phyloP scores from a whole-genome alignment of 2,113 vertebrate genomes.

The Dipodomys stephensi region DNA sequence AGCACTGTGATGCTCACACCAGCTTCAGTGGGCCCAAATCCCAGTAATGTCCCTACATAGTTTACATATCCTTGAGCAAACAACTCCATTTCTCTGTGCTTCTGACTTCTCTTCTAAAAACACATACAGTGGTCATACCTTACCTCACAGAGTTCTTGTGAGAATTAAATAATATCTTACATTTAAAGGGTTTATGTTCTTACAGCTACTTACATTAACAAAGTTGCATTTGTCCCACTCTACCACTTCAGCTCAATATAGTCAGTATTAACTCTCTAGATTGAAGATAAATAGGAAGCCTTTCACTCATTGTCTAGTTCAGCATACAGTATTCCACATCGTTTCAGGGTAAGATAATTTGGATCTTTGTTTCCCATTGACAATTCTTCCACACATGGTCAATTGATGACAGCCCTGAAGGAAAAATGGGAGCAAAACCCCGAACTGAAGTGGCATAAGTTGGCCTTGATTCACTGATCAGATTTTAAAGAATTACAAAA shows the following conservation, averaged over 20 bases:
- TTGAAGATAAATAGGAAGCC: neutral
- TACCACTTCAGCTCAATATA: neutral
- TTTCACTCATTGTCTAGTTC: neutral
- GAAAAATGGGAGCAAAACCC: neutral
- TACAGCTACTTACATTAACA: neutral
- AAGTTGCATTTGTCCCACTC: neutral
- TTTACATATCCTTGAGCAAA: neutral
- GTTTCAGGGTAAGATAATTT: neutral
- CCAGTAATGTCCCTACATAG: neutral
- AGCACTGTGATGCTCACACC: neutral
- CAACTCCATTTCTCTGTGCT: neutral
- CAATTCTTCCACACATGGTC: neutral
- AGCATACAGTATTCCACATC: neutral
- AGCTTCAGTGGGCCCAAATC: neutral
- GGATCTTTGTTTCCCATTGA: neutral
- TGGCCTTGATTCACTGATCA: neutral
- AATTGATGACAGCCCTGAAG: neutral
- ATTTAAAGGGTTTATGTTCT: neutral
- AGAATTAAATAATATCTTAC: neutral
- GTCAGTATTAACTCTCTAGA: neutral
- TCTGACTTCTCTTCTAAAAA: slow-evolving; percentile 29
- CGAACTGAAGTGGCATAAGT: neutral
- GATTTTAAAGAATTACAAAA: neutral
- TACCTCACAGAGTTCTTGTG: neutral
- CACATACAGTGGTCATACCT: neutral